Conservation (phyloP, 2,113 vertebrate genomes). For the Chrysochloris asiatica region DNA sequence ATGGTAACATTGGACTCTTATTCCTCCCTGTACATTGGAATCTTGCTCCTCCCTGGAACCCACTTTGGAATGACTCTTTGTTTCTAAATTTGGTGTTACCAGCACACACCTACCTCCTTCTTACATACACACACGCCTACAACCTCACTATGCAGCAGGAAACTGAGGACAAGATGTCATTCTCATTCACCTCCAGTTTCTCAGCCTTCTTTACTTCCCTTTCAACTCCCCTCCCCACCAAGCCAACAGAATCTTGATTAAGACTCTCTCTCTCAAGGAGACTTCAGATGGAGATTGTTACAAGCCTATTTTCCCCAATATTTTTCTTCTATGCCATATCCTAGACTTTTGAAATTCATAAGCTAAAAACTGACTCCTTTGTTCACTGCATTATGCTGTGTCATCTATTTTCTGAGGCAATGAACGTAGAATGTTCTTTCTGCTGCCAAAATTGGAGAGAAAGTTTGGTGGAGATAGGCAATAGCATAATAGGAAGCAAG, state of each 20-base stretch:
- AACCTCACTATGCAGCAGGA: neutral
- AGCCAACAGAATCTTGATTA: neutral
- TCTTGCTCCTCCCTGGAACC: neutral
- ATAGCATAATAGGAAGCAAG: neutral
- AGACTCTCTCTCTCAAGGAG: neutral
- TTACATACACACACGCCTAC: neutral
- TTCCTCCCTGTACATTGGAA: too few relatives aligned
- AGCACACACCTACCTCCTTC: fast-evolving
- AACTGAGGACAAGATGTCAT: neutral
- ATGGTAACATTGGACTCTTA: too few relatives aligned
- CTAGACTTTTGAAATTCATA: slow-evolving; percentile 60
- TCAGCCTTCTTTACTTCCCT: neutral
- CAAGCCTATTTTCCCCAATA: slow-evolving; percentile 37
- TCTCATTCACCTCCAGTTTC: neutral
- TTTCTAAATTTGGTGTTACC: slow-evolving; percentile 16
- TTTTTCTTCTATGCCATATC: slow-evolving; percentile 7
- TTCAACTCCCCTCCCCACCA: neutral
- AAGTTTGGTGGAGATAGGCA: neutral
- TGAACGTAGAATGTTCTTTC: neutral
- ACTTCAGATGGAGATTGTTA: neutral
- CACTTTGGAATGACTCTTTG: neutral
- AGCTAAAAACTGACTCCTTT: slow-evolving; percentile 18
- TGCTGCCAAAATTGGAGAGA: neutral
- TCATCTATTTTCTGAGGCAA: slow-evolving; percentile 24
- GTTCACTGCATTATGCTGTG: slow-evolving; percentile 20